Base-by-base conservation (phyloP, 2,113 vertebrate genomes). In the Choloepus hoffmanni region DNA sequence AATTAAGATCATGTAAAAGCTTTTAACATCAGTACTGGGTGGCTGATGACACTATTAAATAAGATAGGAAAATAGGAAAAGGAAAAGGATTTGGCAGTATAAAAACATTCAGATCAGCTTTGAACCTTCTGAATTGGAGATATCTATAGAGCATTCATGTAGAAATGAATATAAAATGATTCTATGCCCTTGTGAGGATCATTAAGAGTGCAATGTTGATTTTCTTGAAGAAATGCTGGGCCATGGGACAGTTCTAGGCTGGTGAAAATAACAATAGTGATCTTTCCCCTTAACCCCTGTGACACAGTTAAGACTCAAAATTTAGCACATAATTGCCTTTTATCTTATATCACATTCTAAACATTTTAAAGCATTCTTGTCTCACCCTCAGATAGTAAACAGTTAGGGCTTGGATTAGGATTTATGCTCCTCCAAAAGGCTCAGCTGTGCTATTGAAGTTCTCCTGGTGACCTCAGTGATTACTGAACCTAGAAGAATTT, bases 101-200 rank as follows among this genome's bases (percentile, higher is more conserved):
- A 19, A 73, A 53, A 94, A 86, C 1, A 0, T 95, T 81, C 63
- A 63, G 67, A 79, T 93, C 78, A 63, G 21, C 72, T 94, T 89
- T 85, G 67, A 84, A 72, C 45, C 23, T 96, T 95, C 55, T 95
- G 73, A 84, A 82, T 83, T 89, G 55, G 87, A 84, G 50, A 62
- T n/a, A 85, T 83, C 33, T 60, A 12, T 78, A 81, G 72, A 53
- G 62, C 13, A 48, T 90, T 95, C 30, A 53, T 82, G 40, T 50
- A 92, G 48, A 53, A 95, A 5, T 95, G 60, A 90, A 81, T 58
- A 55, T 11, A 40, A 74, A 93, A 68, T 90, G 63, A 78, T 92
- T 81, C 23, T 85, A 1, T 70, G 33, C 78, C 48, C 43, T 65
- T 78, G 45, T 60, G 36, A 85, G 77, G 33, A 50, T 87, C 65